Evolutionary conservation across 2,888 invertebrate species (phyloP).

Genomic region (Acanthosoma haemorrhoidale): DNA sequence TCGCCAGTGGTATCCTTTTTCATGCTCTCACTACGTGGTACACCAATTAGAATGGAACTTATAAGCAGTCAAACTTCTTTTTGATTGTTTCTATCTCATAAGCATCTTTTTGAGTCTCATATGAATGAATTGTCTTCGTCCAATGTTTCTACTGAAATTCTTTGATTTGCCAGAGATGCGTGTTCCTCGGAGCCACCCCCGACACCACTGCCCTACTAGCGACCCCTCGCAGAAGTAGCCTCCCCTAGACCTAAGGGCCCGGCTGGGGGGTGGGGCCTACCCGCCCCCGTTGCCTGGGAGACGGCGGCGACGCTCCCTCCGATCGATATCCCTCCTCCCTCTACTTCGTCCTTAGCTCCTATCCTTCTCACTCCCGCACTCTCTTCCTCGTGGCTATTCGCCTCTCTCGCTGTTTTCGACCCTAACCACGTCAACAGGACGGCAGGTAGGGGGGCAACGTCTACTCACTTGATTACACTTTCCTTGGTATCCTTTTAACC

Average conservation of each 20-base stretch:
- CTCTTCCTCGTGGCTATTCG: neutral
- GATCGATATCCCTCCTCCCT: slow-evolving; percentile 35
- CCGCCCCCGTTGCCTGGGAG: slow-evolving; percentile 31
- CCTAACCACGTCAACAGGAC: slow-evolving; percentile 9
- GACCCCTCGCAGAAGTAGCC: neutral
- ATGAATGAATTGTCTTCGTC: neutral
- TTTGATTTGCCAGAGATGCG: neutral
- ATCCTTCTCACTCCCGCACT: neutral
- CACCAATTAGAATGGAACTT: too few species aligned
- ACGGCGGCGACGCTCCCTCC: slow-evolving; percentile 34
- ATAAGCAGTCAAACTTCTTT: neutral
- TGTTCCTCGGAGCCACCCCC: neutral
- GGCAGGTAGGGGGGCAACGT: neutral
- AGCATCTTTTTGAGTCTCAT: neutral
- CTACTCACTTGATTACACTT: too few species aligned
- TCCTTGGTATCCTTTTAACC: too few species aligned
- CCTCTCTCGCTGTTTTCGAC: too few species aligned
- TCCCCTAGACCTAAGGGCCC: neutral
- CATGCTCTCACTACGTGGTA: too few species aligned
- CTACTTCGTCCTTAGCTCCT: slow-evolving; percentile 2
- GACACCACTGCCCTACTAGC: neutral
- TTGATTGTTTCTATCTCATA: neutral
- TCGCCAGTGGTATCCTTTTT: too few species aligned
- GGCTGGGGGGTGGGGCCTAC: slow-evolving; percentile 16
- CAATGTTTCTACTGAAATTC: neutral